Conservation (phyloP, 2,797 vertebrate species). For the Gobio occitaniae region DNA sequence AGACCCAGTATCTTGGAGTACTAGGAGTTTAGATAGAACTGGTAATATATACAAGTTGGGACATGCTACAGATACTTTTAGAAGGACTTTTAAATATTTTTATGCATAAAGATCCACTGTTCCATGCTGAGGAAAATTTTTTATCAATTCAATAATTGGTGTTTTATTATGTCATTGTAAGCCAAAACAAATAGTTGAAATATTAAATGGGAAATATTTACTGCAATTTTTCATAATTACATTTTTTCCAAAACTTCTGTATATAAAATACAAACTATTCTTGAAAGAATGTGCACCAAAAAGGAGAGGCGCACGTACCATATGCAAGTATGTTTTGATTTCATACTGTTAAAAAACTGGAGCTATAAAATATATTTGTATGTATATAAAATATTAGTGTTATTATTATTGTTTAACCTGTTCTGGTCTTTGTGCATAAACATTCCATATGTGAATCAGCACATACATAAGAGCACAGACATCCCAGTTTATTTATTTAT, state of each 20-base stretch:
- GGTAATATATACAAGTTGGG: background rate
- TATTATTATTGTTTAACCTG: background rate
- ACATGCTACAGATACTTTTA: background rate
- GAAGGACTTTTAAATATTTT: background rate
- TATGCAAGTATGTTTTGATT: background rate
- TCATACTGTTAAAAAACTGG: background rate
- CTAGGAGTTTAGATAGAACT: background rate
- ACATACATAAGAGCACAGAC: background rate
- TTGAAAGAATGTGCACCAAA: background rate
- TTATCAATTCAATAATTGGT: background rate
- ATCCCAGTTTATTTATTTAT: background rate
- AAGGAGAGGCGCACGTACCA: background rate
- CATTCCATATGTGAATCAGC: background rate
- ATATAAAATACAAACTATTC: background rate
- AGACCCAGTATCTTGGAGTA: background rate
- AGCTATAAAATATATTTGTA: background rate
- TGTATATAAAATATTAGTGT: background rate
- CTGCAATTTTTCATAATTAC: background rate
- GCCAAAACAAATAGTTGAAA: background rate
- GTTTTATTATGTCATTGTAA: background rate
- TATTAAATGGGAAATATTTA: background rate
- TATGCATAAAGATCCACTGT: background rate
- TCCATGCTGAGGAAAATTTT: background rate
- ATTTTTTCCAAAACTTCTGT: background rate
- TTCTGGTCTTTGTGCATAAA: background rate